Percentiles rank a stretch among this genome's conserved stretches.
Evolutionary conservation across 2,888 invertebrate species (phyloP).

Genomic region (Neoitamus cyanurus): DNA sequence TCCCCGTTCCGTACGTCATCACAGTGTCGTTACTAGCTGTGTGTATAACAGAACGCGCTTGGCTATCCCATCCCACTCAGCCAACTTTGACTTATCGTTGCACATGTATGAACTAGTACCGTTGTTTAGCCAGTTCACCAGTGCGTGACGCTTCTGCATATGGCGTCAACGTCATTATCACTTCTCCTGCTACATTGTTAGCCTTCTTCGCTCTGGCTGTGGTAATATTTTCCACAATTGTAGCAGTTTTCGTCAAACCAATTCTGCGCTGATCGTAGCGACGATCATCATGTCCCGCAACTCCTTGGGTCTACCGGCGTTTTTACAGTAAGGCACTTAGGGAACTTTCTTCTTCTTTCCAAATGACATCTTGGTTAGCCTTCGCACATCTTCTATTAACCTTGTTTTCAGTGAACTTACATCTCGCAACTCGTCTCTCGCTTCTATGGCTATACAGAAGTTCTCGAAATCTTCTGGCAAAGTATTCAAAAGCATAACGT

Average conservation of each 20-base stretch:
- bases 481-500: slow-evolving; percentile 46
- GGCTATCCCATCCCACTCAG: neutral
- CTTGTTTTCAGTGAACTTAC: slow-evolving; percentile 15
- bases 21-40: slow-evolving; percentile 17
- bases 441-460: slow-evolving; percentile 46
- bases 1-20: neutral
- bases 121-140: slow-evolving; percentile 45
- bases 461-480: slow-evolving; percentile 44
- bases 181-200: neutral
- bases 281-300: neutral
- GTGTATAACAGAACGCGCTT: neutral
- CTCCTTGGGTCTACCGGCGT: no score
- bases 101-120: slow-evolving; percentile 45
- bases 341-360: neutral
- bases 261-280: neutral
- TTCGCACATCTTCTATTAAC: slow-evolving; percentile 15
- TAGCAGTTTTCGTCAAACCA: slow-evolving; percentile 28
- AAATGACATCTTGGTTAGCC: neutral
- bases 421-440: slow-evolving; percentile 30
- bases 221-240: slow-evolving; percentile 21
- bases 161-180: neutral
- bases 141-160: no score
- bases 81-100: slow-evolving; percentile 26
- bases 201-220: slow-evolving; percentile 24
- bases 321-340: no score